Evolutionary conservation across 2,888 invertebrate genomes (phyloP), one percentile per base, ranked within the genome.

Genomic region (Thalpophila matura): DNA sequence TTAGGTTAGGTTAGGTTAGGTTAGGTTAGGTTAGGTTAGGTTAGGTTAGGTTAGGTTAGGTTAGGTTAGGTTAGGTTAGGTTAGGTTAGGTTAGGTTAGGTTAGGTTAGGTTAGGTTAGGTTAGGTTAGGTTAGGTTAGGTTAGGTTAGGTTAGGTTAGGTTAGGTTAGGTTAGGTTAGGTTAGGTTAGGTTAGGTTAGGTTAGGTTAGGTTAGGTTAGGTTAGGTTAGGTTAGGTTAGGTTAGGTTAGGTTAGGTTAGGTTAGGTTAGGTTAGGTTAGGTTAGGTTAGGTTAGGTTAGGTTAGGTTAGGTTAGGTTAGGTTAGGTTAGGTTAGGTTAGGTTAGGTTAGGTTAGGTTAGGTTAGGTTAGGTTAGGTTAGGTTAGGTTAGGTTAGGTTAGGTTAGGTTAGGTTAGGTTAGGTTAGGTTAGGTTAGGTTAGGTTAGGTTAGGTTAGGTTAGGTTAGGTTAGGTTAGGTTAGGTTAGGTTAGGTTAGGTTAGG

Each of bases 61-160:
- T 70, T 68, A 76, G 68, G 66, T 66, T 63, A 63, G 66, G 66
- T 66, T 63, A 71, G 68, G 68, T 68, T 68, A 68, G 63, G 65
- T 70, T 67, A 66, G 61, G 66, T 68, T 71, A 26, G 26, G 26
- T n/a, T n/a, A 71, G 68, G 71, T 68, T 74, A 63, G 43, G 57
- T 49, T 57, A 49, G 57, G 57, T 57, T 57, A 49, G 57, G 31
- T 49, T 35, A 9, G 24, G 10, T 38, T 12, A 14, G 10, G 35
- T 22, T 20, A 31, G 27, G 14, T 5, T 31, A 40, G 53, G 53
- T 42, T 53, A 37, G 35, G 53, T 31, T 31, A 33, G 54, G 45
- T 45, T 53, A 53, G 54, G 60, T 60, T n/a, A n/a, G 40, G 38
- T 45, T 53, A 53, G 26, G 26, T 26, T 26, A 26, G 26, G 26